These are phyloP conservation scores for Amphipyra tragopoginis DNA, from an alignment of 2,888 invertebrate species.

Conservation along the genomic window DNA sequence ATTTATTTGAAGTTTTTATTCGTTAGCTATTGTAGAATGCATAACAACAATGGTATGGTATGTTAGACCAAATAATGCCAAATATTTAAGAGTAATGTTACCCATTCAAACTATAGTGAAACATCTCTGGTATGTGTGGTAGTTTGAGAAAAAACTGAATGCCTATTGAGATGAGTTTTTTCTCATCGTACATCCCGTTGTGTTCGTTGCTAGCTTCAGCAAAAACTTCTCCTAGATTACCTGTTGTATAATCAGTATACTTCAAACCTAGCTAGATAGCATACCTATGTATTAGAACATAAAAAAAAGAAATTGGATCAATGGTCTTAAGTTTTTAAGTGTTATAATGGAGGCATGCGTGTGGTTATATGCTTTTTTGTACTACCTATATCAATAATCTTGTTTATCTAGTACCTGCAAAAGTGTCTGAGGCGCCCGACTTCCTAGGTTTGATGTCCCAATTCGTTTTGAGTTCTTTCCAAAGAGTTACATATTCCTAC, in stretches of 20 bases:
- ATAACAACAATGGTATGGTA: background rate
- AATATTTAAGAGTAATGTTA: background rate
- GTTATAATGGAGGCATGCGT: background rate
- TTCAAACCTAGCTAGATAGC: background rate
- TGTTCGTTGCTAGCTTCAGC: constrained; percentile 1
- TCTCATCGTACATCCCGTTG: background rate
- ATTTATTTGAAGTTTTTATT: no score
- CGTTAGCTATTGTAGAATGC: no score
- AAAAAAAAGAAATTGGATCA: background rate
- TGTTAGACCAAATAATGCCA: background rate
- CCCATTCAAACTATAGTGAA: background rate
- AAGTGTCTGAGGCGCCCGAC: no score
- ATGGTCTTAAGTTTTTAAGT: background rate
- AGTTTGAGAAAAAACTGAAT: background rate
- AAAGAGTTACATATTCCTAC: no score
- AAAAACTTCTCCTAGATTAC: constrained; percentile 4
- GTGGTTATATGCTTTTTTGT: background rate
- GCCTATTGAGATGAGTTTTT: constrained; percentile 1
- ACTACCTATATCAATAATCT: no score
- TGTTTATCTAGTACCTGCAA: no score
- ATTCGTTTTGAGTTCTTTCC: no score
- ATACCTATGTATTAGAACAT: background rate
- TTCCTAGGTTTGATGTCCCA: no score
- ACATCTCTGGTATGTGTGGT: background rate
- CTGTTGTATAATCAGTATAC: constrained; percentile 1